A percentile compares a stretch with the other conserved stretches of the same genome.
Conservation (phyloP, 1,140 invertebrate species). For the Cyclargus thomasi region DNA sequence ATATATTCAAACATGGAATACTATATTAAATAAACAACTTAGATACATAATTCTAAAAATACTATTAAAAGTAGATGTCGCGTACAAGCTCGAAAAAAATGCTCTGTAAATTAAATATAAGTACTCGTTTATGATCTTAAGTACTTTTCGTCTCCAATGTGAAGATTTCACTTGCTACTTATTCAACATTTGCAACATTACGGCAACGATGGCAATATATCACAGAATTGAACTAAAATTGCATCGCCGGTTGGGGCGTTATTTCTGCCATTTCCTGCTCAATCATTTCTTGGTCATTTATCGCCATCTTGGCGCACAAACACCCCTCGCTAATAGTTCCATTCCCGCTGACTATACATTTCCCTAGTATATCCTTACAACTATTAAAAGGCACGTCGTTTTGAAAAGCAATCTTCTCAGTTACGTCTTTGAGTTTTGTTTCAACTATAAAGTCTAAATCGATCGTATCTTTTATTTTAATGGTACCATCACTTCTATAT, state of each 20-base stretch:
- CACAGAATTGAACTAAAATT: background rate
- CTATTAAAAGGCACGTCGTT: constrained; percentile 47
- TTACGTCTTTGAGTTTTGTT: constrained; percentile 21
- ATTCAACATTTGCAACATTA: too few species aligned
- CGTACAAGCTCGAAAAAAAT: background rate
- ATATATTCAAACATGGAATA: too few species aligned
- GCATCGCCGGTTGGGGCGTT: constrained; percentile 40
- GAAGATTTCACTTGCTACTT: too few species aligned
- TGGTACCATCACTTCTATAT: constrained; percentile 43
- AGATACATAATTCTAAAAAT: too few species aligned
- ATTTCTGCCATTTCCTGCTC: constrained; percentile 64
- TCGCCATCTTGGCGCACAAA: constrained; percentile 56
- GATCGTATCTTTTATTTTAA: constrained; percentile 54
- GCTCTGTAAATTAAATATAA: background rate
- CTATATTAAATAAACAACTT: too few species aligned
- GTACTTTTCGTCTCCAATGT: background rate
- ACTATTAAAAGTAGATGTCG: background rate
- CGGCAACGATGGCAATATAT: background rate
- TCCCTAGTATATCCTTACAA: constrained; percentile 57
- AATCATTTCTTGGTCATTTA: constrained; percentile 44
- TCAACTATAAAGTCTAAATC: constrained; percentile 40
- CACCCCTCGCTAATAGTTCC: constrained; percentile 58
- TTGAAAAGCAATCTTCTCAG: constrained; percentile 23
- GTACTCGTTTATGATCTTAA: background rate
- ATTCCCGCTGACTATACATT: constrained; percentile 60